A percentile compares a stretch with the other conserved stretches of the same genome.
phyloP scores from a whole-genome alignment of 2,797 vertebrate species.

The Craterocephalus amniculus region DNA sequence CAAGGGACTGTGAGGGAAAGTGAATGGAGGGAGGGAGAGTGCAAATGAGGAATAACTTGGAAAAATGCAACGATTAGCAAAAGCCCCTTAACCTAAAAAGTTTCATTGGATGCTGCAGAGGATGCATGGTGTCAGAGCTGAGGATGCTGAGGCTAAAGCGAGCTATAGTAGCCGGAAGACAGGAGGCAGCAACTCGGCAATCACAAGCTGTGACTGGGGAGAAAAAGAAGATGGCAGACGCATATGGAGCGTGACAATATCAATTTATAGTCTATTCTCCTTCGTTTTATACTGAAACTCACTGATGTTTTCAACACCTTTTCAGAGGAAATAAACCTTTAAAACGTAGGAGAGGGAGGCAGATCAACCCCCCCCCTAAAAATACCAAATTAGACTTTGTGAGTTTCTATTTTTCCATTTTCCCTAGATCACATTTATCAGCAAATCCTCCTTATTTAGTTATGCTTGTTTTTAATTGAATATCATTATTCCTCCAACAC shows the following conservation, averaged over 20 bases:
- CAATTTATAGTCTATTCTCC: too few species aligned
- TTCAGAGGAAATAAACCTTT: not conserved
- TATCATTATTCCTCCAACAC: not conserved
- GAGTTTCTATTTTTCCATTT: not conserved
- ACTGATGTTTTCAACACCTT: not conserved
- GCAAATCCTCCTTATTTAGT: too few species aligned
- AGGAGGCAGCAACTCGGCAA: constrained; percentile 20
- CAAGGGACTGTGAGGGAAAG: constrained; percentile 14
- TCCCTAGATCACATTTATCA: not conserved
- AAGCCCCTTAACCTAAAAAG: constrained; percentile 66
- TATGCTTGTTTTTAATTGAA: too few species aligned
- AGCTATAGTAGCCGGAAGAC: constrained; percentile 14
- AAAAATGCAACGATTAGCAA: constrained; percentile 58
- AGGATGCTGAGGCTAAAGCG: constrained; percentile 39
- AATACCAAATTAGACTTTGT: not conserved
- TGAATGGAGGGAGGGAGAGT: not conserved
- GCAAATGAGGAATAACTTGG: constrained; percentile 27
- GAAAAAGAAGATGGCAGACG: not conserved
- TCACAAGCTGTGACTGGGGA: not conserved
- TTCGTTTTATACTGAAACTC: too few species aligned
- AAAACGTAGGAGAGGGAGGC: not conserved
- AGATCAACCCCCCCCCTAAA: not conserved
- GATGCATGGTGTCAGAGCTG: constrained; percentile 46
- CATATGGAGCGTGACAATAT: too few species aligned
- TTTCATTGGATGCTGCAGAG: constrained; percentile 44